Evolutionary conservation across 2,797 vertebrate species (phyloP).

Genomic region (Acrossocheilus fasciatus): DNA sequence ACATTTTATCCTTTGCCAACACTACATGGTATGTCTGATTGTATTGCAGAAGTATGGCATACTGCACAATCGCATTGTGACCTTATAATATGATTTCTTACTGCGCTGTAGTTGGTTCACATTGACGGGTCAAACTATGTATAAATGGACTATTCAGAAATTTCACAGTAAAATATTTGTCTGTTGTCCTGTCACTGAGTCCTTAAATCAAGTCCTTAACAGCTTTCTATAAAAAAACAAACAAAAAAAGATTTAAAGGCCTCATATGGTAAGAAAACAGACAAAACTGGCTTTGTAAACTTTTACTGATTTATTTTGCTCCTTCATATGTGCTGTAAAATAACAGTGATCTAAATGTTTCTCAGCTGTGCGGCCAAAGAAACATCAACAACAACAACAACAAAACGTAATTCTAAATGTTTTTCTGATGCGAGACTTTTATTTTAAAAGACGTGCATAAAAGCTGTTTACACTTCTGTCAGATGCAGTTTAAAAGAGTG

Average conservation of each 20-base stretch:
- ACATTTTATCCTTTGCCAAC: not conserved
- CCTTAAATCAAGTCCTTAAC: not conserved
- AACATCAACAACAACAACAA: no score
- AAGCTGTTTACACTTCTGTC: no score
- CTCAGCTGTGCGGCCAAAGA: no score
- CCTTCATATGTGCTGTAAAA: not conserved
- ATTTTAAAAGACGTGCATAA: no score
- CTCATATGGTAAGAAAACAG: not conserved
- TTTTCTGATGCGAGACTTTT: no score
- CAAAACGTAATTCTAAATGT: no score
- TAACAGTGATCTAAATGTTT: not conserved
- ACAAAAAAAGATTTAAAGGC: not conserved
- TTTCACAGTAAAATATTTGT: not conserved
- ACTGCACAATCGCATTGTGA: not conserved
- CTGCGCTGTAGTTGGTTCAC: not conserved
- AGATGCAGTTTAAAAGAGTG: no score
- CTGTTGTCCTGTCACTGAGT: not conserved
- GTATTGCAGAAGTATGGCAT: not conserved
- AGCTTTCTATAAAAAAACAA: not conserved
- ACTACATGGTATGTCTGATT: not conserved
- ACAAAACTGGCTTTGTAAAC: not conserved
- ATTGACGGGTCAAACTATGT: not conserved
- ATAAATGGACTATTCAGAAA: not conserved
- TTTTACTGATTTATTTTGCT: not conserved
- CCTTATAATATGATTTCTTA: not conserved